Evolutionary conservation across 2,888 invertebrate genomes (phyloP).

Genomic region (Xanthia icteritia): DNA sequence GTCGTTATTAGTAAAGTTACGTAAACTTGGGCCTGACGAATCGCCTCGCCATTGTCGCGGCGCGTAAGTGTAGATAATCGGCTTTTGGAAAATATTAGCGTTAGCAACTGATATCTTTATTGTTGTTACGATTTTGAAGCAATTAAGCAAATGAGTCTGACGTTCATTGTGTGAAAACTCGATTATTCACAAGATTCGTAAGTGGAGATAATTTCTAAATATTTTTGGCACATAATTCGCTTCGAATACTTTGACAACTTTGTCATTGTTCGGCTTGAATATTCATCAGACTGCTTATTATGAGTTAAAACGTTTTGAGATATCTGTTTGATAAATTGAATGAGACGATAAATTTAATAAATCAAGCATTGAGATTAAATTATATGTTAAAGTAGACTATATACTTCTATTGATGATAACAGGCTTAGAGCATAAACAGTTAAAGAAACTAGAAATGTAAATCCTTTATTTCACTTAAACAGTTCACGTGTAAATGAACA

Average conservation of each 20-base stretch:
- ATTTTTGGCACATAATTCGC: slow-evolving; percentile 58
- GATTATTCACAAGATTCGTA: slow-evolving; percentile 59
- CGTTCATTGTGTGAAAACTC: slow-evolving; percentile 48
- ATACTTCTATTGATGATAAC: background rate
- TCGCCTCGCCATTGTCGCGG: slow-evolving; percentile 63
- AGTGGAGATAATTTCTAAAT: slow-evolving; percentile 64
- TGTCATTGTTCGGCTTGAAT: slow-evolving; percentile 47
- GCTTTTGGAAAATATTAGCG: slow-evolving; percentile 74
- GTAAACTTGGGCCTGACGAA: slow-evolving; percentile 72
- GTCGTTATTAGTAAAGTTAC: slow-evolving; percentile 76
- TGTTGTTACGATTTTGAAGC: slow-evolving; percentile 66
- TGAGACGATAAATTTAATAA: slow-evolving; percentile 27
- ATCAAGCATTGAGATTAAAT: slow-evolving; percentile 18
- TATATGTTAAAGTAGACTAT: background rate
- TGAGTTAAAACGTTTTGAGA: slow-evolving; percentile 20
- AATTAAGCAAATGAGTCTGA: slow-evolving; percentile 69
- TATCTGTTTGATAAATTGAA: slow-evolving; percentile 31
- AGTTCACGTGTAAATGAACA: slow-evolving; percentile 24
- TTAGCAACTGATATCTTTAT: slow-evolving; percentile 69
- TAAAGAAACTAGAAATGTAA: slow-evolving; percentile 21
- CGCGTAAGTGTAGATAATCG: slow-evolving; percentile 70
- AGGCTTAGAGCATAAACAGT: slow-evolving; percentile 4
- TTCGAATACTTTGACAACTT: slow-evolving; percentile 59
- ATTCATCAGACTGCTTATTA: slow-evolving; percentile 45
- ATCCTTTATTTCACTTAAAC: slow-evolving; percentile 19